These are phyloP conservation scores for Aleiodes alternator DNA, from an alignment of 2,888 invertebrate species.

Conservation along the genomic window DNA sequence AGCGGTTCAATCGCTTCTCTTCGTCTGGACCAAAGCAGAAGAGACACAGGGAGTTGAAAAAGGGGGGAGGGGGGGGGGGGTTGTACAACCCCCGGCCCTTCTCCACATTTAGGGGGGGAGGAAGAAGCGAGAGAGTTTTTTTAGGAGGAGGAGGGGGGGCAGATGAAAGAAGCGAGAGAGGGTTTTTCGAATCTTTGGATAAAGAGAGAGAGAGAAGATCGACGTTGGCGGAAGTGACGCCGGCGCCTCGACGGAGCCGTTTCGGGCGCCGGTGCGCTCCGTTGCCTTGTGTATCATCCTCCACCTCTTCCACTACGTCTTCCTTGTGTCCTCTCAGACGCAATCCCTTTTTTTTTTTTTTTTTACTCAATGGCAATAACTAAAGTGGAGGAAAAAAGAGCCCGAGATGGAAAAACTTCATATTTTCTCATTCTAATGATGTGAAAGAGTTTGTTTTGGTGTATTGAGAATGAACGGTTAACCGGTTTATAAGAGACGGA, in stretches of 20 bases:
- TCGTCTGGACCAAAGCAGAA: background rate
- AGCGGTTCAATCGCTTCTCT: constrained; percentile 53
- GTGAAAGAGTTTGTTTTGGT: too few species aligned
- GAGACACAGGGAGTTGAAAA: too few species aligned
- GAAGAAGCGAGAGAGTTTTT: too few species aligned
- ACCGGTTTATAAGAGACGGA: too few species aligned
- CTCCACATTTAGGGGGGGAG: constrained; percentile 30
- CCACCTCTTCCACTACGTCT: constrained; percentile 69
- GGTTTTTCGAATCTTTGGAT: constrained; percentile 46
- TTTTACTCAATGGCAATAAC: too few species aligned
- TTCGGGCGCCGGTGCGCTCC: constrained; percentile 74
- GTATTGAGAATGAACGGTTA: too few species aligned
- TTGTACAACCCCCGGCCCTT: constrained; percentile 51
- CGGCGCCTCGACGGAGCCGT: constrained; percentile 75
- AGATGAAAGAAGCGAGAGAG: constrained; percentile 51
- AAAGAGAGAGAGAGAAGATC: constrained; percentile 47
- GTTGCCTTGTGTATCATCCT: constrained; percentile 71
- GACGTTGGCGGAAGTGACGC: constrained; percentile 72
- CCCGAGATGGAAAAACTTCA: too few species aligned
- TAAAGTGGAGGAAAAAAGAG: background rate
- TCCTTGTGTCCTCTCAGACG: constrained; percentile 72
- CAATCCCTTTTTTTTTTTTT: constrained; percentile 51
- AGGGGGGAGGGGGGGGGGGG: constrained; percentile 35
- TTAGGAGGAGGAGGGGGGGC: constrained; percentile 9
- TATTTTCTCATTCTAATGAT: background rate